phyloP scores from a whole-genome alignment of 2,113 vertebrate genomes.

The Carollia perspicillata region DNA sequence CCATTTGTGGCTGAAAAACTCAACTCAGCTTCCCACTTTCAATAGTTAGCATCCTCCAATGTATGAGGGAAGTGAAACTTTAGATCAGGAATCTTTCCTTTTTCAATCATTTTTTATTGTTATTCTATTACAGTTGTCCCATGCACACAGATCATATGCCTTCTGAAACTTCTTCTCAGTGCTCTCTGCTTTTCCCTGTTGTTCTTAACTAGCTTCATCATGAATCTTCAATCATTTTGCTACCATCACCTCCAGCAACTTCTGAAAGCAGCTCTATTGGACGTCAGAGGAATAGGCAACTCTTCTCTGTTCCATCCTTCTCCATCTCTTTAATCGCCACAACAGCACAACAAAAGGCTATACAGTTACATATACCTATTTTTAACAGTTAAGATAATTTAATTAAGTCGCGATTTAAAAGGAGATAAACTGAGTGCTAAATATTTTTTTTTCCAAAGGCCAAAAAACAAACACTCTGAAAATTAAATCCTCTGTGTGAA shows the following conservation, averaged over 20 bases:
- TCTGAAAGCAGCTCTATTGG: neutral
- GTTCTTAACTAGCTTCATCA: neutral
- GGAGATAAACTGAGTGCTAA: neutral
- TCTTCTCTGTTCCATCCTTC: neutral
- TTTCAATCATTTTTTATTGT: too few relatives aligned
- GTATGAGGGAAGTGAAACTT: neutral
- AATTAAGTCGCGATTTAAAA: neutral
- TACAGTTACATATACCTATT: neutral
- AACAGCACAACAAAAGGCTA: neutral
- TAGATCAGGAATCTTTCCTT: neutral
- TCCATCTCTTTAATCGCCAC: neutral
- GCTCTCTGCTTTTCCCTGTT: neutral
- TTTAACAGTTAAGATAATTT: neutral
- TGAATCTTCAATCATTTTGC: neutral
- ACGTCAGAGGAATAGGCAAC: neutral
- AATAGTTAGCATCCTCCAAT: too few relatives aligned
- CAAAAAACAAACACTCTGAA: neutral
- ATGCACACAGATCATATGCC: neutral
- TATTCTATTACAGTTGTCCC: too few relatives aligned
- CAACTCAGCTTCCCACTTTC: neutral
- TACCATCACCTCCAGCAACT: neutral
- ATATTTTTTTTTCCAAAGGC: neutral
- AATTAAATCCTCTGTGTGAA: neutral
- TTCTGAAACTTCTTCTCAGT: neutral
- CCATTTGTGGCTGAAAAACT: neutral